Base-by-base conservation (phyloP, 1,140 invertebrate genomes). In the Pararge aegeria region DNA sequence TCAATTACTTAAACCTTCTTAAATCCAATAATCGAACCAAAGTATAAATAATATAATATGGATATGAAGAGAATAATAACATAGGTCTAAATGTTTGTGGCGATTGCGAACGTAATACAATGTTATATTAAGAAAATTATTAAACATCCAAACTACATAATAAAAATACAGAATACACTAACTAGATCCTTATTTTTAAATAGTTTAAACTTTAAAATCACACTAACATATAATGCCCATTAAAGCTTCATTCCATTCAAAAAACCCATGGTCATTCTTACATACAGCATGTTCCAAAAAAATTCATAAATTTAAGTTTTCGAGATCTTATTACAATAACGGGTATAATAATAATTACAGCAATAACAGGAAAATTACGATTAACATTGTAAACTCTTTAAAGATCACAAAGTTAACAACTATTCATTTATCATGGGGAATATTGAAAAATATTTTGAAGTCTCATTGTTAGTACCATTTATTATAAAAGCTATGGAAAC, bases 191-290 rank as follows among this genome's bases (percentile, higher is more conserved):
- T 27, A 49, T 15, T 49, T n/a, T 49, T 49, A 49, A 29, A 27
- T 5, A 27, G 19, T 29, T 49, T 29, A 49, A 49, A 49, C 46
- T 34, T 49, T 9, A 49, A 61, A 61, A 54, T 61, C 58, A 61
- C 51, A 48, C 50, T 57, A 46, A 59, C 38, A 53, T 10, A 50
- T 60, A 30, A 52, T 60, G 52, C 51, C 29, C 20, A 18, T 61
- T 54, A 61, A 61, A 61, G 58, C 58, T 54, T 13, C 51, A 61
- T 48, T 54, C 51, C 51, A 54, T 24, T 30, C n/a, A 29, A 15
- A 49, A 49, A 49, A 27, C 21, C 16, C 19, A 34, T 34, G 4
- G 16, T 9, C 12, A 1, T 46, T 12, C 9, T 12, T 46, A 27
- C 4, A 27, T 27, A 49, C 24, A 29, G 44, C 6, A 20, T 46